phyloP scores from a whole-genome alignment of 2,113 vertebrate genomes.

The Hymenochirus boettgeri region DNA sequence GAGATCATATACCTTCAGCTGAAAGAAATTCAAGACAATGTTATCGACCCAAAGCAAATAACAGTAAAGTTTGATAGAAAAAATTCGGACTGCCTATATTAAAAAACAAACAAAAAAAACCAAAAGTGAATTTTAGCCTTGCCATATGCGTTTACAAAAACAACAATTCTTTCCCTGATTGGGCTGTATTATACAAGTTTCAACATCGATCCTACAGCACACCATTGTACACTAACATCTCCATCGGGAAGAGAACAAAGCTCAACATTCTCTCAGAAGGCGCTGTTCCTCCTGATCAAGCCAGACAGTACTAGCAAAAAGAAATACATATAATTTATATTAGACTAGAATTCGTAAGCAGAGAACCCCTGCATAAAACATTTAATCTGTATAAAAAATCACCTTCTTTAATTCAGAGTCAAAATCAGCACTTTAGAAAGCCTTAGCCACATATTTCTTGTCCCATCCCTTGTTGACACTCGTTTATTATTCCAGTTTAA shows the following conservation, averaged over 20 bases:
- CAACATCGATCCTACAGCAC: constrained; percentile 86
- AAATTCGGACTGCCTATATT: no score
- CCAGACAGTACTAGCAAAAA: no score
- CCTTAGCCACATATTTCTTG: constrained; percentile 90
- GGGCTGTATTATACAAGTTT: constrained; percentile 91
- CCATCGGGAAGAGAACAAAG: constrained; percentile 92
- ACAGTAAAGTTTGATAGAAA: no score
- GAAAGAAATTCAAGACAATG: no score
- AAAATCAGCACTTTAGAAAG: constrained; percentile 86
- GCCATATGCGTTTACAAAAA: no score
- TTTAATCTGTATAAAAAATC: neutral
- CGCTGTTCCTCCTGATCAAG: constrained; percentile 75
- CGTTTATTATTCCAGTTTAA: constrained; percentile 89
- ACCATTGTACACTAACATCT: constrained; percentile 92
- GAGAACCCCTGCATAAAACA: neutral
- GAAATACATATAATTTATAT: constrained; percentile 30
- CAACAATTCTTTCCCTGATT: constrained; percentile 76
- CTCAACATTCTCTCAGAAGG: constrained; percentile 94
- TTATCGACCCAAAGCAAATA: no score
- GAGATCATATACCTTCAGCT: no score
- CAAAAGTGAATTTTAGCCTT: no score
- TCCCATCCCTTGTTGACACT: constrained; percentile 95
- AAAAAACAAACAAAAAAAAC: no score
- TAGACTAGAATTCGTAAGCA: neutral
- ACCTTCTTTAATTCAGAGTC: constrained; percentile 96